These are phyloP conservation scores for Pseudorhombus dupliciocellatus DNA, from an alignment of 2,113 vertebrate genomes.

Conservation along the genomic window DNA sequence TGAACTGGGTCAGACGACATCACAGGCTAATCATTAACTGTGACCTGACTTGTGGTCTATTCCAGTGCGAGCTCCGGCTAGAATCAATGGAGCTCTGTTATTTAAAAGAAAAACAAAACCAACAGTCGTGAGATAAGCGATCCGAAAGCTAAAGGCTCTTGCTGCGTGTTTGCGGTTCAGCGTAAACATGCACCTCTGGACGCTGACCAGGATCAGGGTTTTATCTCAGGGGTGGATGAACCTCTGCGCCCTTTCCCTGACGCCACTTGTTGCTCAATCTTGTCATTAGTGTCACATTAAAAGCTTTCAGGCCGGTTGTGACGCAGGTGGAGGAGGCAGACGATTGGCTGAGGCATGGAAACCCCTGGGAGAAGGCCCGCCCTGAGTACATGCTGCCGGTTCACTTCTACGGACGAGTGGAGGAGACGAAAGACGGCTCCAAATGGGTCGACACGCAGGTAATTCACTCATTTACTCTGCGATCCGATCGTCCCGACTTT, in stretches of 20 bases:
- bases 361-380: conserved; percentile 97
- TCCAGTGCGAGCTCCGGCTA: neutral
- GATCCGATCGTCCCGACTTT: neutral
- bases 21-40: conserved; percentile 61
- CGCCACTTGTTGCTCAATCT: neutral
- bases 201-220: conserved; percentile 17
- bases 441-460: conserved; percentile 97
- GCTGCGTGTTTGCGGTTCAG: conserved; percentile 59
- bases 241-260: neutral
- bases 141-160: conserved; percentile 29
- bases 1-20: conserved; percentile 46
- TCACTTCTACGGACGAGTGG: conserved; percentile 92
- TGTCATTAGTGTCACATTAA: too few species aligned
- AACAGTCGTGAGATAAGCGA: conserved; percentile 42
- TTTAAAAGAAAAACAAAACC: conserved; percentile 13
- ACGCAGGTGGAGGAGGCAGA: conserved; percentile 93
- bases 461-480: neutral
- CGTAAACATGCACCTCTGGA: conserved; percentile 67
- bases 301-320: neutral
- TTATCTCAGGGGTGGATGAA: conserved; percentile 15
- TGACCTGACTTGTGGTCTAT: neutral
- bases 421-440: conserved; percentile 76
- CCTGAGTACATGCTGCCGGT: conserved; percentile 96
- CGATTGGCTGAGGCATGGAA: conserved; percentile 95
- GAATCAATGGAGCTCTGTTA: neutral